These are phyloP conservation scores for Cynodonichthys magdalenae DNA, from an alignment of 2,797 vertebrate species.

Conservation along the genomic window DNA sequence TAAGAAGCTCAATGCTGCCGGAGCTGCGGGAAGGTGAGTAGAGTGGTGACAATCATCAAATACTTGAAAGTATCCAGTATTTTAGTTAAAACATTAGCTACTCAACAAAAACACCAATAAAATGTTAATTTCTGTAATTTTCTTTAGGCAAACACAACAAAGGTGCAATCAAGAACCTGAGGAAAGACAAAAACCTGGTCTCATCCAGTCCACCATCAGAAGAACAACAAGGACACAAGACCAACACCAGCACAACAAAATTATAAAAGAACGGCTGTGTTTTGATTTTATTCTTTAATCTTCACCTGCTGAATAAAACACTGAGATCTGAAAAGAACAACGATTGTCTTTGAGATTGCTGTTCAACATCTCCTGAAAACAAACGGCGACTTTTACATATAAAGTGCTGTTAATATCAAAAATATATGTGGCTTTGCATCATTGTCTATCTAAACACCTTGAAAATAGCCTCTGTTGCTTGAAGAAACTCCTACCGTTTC, in stretches of 20 bases:
- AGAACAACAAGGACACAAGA: conserved; percentile 6
- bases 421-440: no score
- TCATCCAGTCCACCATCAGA: conserved; percentile 10
- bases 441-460: no score
- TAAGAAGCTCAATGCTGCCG: conserved; percentile 43
- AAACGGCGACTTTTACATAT: no score
- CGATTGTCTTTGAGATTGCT: background rate
- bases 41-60: no score
- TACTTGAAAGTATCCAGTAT: no score
- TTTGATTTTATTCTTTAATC: background rate
- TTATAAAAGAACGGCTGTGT: background rate
- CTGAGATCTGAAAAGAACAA: background rate
- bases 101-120: background rate
- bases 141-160: conserved; percentile 56
- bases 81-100: no score
- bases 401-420: no score
- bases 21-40: conserved; percentile 53
- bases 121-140: conserved; percentile 6
- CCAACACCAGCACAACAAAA: conserved; percentile 15
- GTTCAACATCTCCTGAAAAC: no score
- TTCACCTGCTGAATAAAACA: background rate
- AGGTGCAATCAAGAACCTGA: conserved; percentile 28
- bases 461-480: no score
- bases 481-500: no score
- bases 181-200: conserved; percentile 28